Evolutionary conservation across 1,140 invertebrate species (phyloP).

Genomic region (Cyclargus thomasi): DNA sequence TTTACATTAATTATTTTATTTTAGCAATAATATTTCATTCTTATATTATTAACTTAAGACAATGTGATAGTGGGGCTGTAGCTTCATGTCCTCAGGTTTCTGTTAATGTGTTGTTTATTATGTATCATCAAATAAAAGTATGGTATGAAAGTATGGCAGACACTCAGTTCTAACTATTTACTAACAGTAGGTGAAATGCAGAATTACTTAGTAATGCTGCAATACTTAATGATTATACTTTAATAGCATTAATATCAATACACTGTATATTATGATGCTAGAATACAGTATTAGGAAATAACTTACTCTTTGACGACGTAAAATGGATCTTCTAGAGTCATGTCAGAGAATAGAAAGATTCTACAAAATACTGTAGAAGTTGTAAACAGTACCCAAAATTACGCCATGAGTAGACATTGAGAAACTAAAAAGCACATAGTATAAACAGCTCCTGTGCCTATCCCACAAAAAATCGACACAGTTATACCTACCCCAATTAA

Average conservation of each 20-base stretch:
- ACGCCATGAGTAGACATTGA: conserved; percentile 36
- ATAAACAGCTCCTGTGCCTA: conserved; percentile 46
- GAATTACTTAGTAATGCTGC: background rate
- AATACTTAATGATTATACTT: background rate
- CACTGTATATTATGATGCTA: background rate
- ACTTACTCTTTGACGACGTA: conserved; percentile 97
- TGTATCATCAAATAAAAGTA: background rate
- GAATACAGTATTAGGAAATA: conserved; percentile 19
- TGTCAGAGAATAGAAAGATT: conserved; percentile 73
- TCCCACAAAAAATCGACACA: conserved; percentile 69
- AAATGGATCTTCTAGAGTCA: conserved; percentile 97
- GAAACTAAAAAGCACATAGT: conserved; percentile 37
- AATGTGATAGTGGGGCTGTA: no score
- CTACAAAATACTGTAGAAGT: conserved; percentile 45
- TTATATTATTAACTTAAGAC: no score
- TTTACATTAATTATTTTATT: no score
- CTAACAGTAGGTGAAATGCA: background rate
- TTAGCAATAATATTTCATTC: no score
- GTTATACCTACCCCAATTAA: conserved; percentile 51
- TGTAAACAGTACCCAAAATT: conserved; percentile 35
- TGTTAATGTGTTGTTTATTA: no score
- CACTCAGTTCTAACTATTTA: background rate
- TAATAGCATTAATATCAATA: background rate
- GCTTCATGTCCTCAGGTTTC: no score
- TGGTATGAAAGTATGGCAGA: background rate